phyloP scores from a whole-genome alignment of 2,888 invertebrate species.

The Brassicogethes aeneus region DNA sequence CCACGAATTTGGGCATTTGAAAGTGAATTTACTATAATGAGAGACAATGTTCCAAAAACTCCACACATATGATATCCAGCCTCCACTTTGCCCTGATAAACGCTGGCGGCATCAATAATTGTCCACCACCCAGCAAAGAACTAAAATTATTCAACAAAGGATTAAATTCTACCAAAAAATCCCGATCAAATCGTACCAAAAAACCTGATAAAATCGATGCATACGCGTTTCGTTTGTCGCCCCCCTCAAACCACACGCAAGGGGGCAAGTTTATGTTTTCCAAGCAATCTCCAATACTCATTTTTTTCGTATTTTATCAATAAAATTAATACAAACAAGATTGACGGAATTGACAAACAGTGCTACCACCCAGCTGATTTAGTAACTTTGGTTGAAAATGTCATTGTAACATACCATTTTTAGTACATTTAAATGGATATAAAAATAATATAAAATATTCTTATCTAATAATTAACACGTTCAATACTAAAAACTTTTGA shows the following conservation, averaged over 20 bases:
- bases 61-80: slow-evolving; percentile 86
- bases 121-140: slow-evolving; percentile 99
- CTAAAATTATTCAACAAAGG: slow-evolving; percentile 49
- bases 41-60: slow-evolving; percentile 85
- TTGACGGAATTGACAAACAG: not conserved
- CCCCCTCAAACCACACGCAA: slow-evolving; percentile 78
- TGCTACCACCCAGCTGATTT: no score
- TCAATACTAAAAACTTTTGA: not conserved
- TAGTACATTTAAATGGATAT: not conserved
- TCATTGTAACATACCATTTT: not conserved
- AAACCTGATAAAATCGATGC: slow-evolving; percentile 79
- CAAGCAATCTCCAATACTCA: slow-evolving; percentile 39
- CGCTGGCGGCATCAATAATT: slow-evolving; percentile 87
- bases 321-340: not conserved
- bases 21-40: slow-evolving; percentile 96
- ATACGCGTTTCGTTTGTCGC: slow-evolving; percentile 77
- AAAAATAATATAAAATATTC: not conserved
- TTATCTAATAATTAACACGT: not conserved
- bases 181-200: slow-evolving; percentile 58
- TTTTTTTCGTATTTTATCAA: slow-evolving; percentile 13
- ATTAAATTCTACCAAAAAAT: slow-evolving; percentile 62
- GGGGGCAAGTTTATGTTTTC: slow-evolving; percentile 67
- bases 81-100: slow-evolving; percentile 60
- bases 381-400: not conserved
- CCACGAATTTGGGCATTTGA: slow-evolving; percentile 88